Percentiles rank a stretch among this genome's conserved stretches.
phyloP scores from a whole-genome alignment of 2,888 invertebrate species.

The Tethea ocularis region DNA sequence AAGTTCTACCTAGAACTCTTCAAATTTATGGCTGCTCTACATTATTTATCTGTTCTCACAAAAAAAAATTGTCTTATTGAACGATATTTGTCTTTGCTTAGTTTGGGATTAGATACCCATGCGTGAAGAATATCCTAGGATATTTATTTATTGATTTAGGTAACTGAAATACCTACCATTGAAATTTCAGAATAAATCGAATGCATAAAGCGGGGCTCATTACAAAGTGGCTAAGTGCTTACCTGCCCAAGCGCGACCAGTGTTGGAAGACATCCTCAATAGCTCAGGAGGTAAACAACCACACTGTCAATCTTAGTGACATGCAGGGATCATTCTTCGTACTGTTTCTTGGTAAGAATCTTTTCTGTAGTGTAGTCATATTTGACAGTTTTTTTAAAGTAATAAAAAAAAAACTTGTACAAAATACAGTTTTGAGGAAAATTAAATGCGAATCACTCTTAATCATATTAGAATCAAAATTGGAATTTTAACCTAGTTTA shows the following conservation, averaged over 20 bases:
- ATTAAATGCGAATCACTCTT: too few relatives aligned
- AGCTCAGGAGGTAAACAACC: constrained; percentile 91
- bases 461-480: too few relatives aligned
- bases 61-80: too few relatives aligned
- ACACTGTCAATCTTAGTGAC: constrained; percentile 94
- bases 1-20: constrained; percentile 53
- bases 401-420: too few relatives aligned
- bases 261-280: constrained; percentile 88
- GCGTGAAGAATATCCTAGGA: too few relatives aligned
- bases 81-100: not conserved
- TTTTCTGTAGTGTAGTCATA: too few relatives aligned
- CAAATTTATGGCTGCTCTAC: not conserved
- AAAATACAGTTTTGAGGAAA: too few relatives aligned
- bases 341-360: constrained; percentile 87
- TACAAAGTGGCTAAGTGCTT: constrained; percentile 91
- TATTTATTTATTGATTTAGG: too few relatives aligned
- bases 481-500: too few relatives aligned
- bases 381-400: too few relatives aligned
- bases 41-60: too few relatives aligned
- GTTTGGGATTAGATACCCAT: too few relatives aligned
- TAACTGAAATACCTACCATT: not conserved
- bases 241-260: constrained; percentile 90
- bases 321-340: constrained; percentile 97
- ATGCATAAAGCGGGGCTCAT: constrained; percentile 94
- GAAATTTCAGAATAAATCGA: constrained; percentile 85